phyloP scores from a whole-genome alignment of 2,113 vertebrate species.

The Ophthalmolycus amberensis region DNA sequence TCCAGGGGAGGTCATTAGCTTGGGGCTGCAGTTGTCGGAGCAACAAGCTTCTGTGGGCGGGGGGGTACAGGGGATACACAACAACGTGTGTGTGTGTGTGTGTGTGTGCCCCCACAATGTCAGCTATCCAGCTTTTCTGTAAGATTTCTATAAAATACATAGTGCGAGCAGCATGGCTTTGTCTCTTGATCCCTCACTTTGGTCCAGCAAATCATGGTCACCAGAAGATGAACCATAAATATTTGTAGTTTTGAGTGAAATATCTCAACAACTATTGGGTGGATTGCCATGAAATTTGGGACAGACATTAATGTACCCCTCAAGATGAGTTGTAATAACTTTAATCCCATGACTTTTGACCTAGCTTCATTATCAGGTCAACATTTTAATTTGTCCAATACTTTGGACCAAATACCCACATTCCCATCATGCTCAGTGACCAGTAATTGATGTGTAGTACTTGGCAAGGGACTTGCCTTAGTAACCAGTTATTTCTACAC shows the following conservation, averaged over 20 bases:
- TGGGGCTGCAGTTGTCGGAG: constrained; percentile 81
- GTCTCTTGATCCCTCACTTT: not conserved
- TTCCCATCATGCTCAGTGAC: too few relatives aligned
- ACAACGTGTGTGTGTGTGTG: constrained; percentile 55
- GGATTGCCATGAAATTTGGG: not conserved
- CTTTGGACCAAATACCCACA: too few relatives aligned
- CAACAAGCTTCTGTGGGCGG: constrained; percentile 78
- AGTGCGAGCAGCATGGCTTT: not conserved
- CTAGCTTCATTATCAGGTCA: too few relatives aligned
- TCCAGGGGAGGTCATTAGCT: constrained; percentile 82
- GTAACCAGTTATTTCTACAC: constrained; percentile 16
- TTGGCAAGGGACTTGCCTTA: not conserved
- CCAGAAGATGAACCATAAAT: too few relatives aligned
- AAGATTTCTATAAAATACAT: not conserved
- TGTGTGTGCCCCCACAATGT: constrained; percentile 8
- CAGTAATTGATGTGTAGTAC: too few relatives aligned
- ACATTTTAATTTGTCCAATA: too few relatives aligned
- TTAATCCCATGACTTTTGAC: too few relatives aligned
- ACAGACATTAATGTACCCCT: too few relatives aligned
- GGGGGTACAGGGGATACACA: constrained; percentile 65
- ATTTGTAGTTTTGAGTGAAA: not conserved
- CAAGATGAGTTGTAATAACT: too few relatives aligned
- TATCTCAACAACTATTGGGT: too few relatives aligned
- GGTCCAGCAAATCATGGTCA: too few relatives aligned
- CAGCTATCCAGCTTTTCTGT: not conserved